phyloP scores from a whole-genome alignment of 2,113 vertebrate species.

The Macquaria ambigua region DNA sequence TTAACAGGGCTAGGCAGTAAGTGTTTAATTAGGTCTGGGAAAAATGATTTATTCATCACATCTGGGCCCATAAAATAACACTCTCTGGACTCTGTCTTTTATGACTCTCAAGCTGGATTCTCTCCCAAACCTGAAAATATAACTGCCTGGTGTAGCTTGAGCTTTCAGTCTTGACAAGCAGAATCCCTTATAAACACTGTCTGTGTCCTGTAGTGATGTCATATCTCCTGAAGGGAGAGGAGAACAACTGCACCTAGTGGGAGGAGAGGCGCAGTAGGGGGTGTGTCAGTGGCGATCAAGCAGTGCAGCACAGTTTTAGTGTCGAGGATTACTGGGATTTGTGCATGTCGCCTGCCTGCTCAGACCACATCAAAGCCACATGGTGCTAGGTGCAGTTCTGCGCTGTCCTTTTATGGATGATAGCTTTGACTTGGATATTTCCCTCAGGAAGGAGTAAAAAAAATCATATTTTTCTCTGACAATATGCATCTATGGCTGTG shows the following conservation, averaged over 20 bases:
- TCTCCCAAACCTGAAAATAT: conserved; percentile 29
- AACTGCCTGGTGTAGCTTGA: conserved; percentile 21
- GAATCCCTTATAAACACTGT: conserved; percentile 25
- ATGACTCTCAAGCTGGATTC: conserved; percentile 41
- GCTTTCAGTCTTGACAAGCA: conserved; percentile 36
- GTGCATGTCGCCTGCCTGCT: conserved; percentile 49
- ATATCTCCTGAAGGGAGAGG: conserved; percentile 30
- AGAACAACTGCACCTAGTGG: conserved; percentile 41
- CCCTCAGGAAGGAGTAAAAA: neutral
- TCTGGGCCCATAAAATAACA: conserved; percentile 75
- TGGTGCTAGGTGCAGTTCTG: conserved; percentile 40
- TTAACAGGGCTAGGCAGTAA: conserved; percentile 71
- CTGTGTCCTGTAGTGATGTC: conserved; percentile 44
- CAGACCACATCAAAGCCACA: conserved; percentile 61
- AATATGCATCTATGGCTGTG: conserved; percentile 21
- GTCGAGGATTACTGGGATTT: conserved; percentile 71
- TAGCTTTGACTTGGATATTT: conserved; percentile 46
- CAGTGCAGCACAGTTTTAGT: conserved; percentile 45
- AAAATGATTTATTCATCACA: conserved; percentile 80
- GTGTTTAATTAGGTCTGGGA: conserved; percentile 76
- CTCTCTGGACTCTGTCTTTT: conserved; percentile 63
- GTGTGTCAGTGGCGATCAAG: conserved; percentile 52
- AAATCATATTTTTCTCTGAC: conserved; percentile 7
- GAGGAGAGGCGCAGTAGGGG: conserved; percentile 40
- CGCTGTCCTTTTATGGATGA: conserved; percentile 23